Base-by-base conservation (phyloP, 2,888 invertebrate genomes). In the Pollenia amentaria region DNA sequence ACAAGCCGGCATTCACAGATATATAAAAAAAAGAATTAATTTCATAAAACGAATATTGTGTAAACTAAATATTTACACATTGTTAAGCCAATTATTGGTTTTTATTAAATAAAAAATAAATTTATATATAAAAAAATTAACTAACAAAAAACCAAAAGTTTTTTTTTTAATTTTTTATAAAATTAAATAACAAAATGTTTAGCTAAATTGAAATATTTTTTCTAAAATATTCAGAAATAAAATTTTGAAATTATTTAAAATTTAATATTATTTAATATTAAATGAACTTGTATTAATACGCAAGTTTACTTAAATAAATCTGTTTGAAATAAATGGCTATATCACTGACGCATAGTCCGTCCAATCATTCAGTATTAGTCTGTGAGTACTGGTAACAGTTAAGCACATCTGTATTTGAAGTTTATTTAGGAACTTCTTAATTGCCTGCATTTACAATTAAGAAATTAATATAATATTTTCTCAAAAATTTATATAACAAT, bases 361-460 rank as follows among this genome's bases (percentile, higher is more conserved):
- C 3, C 3, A 29, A 29, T 29, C 53, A 73, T 48, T 80, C 10
- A 40, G 9, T 46, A 42, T 16, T 29, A 46, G 4, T 53, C 29
- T 38, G 3, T 48, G 12, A 78, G 29, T 44, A 51, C 42, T 80
- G 44, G 11, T 44, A 64, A 38, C 18, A 29, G 44, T 73, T 65
- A n/a, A 46, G 64, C 53, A 77, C 70, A 83, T 64, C 69, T 83
- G 77, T 46, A 14, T 57, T 48, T 67, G 48, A 76, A 77, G 60
- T 81, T 76, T 70, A 73, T 75, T 79, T 69, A 67, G 60, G 40
- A 67, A 46, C 60, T 46, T 67, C 82, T 57, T 86, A 83, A 86
- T 86, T 86, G 82, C 79, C 78, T 75, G 51, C 75, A 86, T 72
- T 79, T 79, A 70, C 79, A 21, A 55, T n/a, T 48, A 62, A 77